phyloP scores from a whole-genome alignment of 2,888 invertebrate species.

The Helleia helle region DNA sequence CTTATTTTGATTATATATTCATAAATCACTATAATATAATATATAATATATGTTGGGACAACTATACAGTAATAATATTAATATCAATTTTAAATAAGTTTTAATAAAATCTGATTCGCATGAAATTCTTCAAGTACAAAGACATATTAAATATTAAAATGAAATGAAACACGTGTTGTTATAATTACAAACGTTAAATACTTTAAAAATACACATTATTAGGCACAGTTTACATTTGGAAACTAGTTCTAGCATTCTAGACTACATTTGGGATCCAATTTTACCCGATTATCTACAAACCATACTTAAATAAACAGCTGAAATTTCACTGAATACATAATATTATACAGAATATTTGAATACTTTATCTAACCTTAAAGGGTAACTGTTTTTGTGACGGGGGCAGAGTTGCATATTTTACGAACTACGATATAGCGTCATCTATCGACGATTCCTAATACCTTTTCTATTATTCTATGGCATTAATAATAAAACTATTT shows the following conservation, averaged over 20 bases:
- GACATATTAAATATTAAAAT: neutral
- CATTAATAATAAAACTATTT: neutral
- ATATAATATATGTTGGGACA: too few relatives aligned
- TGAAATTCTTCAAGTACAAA: neutral
- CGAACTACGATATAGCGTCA: neutral
- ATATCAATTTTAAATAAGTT: too few relatives aligned
- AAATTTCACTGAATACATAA: constrained; percentile 15
- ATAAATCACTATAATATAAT: too few relatives aligned
- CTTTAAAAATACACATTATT: constrained; percentile 36
- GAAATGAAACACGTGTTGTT: constrained; percentile 8
- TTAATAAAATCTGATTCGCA: too few relatives aligned
- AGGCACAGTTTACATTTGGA: constrained; percentile 66
- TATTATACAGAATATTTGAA: constrained; percentile 13
- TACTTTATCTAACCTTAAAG: constrained; percentile 18
- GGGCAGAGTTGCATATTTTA: constrained; percentile 31
- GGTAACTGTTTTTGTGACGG: constrained; percentile 29
- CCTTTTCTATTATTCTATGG: neutral
- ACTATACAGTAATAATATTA: too few relatives aligned
- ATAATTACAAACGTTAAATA: constrained; percentile 17
- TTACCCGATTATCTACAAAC: too few relatives aligned
- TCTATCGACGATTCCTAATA: neutral
- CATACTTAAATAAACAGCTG: constrained; percentile 3
- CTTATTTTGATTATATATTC: too few relatives aligned
- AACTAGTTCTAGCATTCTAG: constrained; percentile 63
- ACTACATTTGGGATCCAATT: constrained; percentile 35